Percentiles rank a stretch among this genome's conserved stretches.
These are phyloP conservation scores for Tethea ocularis DNA, from an alignment of 2,888 invertebrate genomes.

Conservation along the genomic window DNA sequence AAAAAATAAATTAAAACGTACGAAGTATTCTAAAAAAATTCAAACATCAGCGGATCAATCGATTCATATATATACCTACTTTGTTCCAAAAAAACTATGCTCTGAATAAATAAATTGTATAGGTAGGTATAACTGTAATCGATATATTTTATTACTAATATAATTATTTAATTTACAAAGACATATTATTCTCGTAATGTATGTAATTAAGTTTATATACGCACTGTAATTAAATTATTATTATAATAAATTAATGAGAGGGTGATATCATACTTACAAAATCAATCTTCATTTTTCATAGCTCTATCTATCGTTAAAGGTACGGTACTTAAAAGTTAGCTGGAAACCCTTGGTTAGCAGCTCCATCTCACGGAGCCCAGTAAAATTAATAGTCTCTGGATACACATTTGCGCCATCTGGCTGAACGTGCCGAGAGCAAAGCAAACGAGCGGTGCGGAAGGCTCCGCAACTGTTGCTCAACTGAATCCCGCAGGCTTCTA, in stretches of 20 bases:
- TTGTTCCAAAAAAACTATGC: too few relatives aligned
- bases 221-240: conserved; percentile 18
- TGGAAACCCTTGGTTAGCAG: conserved; percentile 25
- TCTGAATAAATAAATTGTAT: too few relatives aligned
- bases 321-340: conserved; percentile 35
- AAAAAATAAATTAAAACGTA: too few relatives aligned
- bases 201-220: conserved; percentile 13
- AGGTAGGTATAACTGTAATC: too few relatives aligned
- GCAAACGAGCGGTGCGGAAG: conserved; percentile 51
- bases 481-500: conserved; percentile 61
- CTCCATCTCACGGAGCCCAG: conserved; percentile 62
- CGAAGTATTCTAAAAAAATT: too few relatives aligned
- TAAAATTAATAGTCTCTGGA: conserved; percentile 42
- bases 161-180: too few relatives aligned
- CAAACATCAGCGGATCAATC: too few relatives aligned
- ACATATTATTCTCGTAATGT: too few relatives aligned
- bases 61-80: too few relatives aligned
- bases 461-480: conserved; percentile 61
- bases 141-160: too few relatives aligned
- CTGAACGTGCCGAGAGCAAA: conserved; percentile 13
- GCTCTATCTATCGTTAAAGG: conserved; percentile 58
- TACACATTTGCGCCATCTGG: conserved; percentile 60
- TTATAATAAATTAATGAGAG: conserved; percentile 16
- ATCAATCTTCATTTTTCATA: conserved; percentile 53
- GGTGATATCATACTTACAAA: conserved; percentile 32